Conservation (phyloP, 2,888 invertebrate species). For the Aleiodes leptofemur region DNA sequence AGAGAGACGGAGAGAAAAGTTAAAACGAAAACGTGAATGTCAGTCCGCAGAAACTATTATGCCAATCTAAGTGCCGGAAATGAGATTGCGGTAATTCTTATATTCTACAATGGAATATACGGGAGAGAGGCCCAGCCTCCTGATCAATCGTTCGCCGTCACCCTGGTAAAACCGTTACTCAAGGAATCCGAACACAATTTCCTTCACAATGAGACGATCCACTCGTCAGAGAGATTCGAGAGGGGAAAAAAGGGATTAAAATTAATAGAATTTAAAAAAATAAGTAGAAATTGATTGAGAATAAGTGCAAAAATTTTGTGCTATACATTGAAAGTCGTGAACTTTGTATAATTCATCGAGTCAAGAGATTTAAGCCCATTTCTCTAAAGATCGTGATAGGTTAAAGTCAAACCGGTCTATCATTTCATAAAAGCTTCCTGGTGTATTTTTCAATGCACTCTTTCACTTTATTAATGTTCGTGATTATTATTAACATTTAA, state of each 20-base stretch:
- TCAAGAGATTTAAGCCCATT: not conserved
- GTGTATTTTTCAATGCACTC: conserved; percentile 26
- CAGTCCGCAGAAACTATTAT: conserved; percentile 18
- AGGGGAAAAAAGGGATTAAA: conserved; percentile 28
- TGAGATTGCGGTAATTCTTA: conserved; percentile 33
- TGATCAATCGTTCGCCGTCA: conserved; percentile 35
- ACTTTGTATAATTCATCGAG: conserved; percentile 1
- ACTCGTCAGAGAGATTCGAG: conserved; percentile 10
- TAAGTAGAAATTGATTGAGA: not conserved
- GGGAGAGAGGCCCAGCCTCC: conserved; percentile 18
- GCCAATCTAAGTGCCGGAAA: conserved; percentile 34
- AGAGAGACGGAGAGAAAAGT: not conserved
- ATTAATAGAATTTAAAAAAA: conserved; percentile 20
- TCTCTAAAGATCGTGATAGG: conserved; percentile 48
- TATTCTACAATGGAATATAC: conserved; percentile 5
- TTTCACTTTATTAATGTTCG: not conserved
- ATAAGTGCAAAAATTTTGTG: conserved; percentile 25
- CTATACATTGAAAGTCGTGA: conserved; percentile 50
- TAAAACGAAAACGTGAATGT: conserved; percentile 1
- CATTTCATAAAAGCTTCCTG: conserved; percentile 43
- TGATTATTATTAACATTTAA: conserved; percentile 21
- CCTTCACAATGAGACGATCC: conserved; percentile 21
- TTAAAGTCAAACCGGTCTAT: conserved; percentile 37
- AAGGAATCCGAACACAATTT: conserved; percentile 23
- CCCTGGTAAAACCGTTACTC: conserved; percentile 13